Percentiles rank a stretch among this genome's conserved stretches.
Evolutionary conservation across 2,113 vertebrate species (phyloP).

Genomic region (Lagopus leucura): DNA sequence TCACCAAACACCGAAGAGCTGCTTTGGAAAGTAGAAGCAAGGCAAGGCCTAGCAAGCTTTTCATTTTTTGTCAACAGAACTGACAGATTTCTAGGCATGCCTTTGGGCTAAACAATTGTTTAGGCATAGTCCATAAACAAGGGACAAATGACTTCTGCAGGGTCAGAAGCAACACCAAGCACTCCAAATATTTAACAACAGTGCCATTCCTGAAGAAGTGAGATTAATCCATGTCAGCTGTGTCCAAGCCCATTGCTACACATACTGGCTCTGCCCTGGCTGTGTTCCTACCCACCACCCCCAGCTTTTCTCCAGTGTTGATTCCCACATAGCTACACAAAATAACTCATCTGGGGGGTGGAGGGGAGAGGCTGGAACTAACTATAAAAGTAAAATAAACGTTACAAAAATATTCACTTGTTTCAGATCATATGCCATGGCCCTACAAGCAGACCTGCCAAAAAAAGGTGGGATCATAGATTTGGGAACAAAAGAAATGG

Average conservation of each 20-base stretch:
- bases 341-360: neutral
- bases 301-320: neutral
- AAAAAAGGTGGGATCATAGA: neutral
- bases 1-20: neutral
- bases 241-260: neutral
- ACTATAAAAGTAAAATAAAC: neutral
- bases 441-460: neutral
- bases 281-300: neutral
- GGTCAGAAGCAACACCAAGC: neutral
- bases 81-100: conserved; percentile 19
- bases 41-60: neutral
- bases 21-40: neutral
- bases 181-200: neutral
- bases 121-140: neutral
- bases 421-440: neutral
- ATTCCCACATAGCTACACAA: neutral
- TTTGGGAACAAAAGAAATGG: neutral
- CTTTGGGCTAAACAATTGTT: neutral
- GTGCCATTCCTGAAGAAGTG: neutral
- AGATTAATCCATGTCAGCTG: neutral
- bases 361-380: neutral
- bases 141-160: neutral
- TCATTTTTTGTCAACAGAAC: neutral
- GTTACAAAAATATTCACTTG: neutral
- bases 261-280: neutral